Conservation (phyloP, 2,888 invertebrate species). For the Epinotia demarniana region DNA sequence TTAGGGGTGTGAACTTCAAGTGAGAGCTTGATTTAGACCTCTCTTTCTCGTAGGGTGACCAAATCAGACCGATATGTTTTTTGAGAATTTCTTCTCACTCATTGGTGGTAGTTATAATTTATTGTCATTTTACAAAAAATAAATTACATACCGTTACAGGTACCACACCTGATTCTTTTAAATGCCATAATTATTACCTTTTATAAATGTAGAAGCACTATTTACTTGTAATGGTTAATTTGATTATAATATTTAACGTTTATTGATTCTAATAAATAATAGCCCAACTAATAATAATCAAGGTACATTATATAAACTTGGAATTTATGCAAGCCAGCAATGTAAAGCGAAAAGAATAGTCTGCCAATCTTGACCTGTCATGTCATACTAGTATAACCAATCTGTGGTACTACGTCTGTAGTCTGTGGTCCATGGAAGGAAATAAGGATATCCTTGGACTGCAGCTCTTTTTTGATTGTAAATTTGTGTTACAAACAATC, state of each 20-base stretch:
- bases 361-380: slow-evolving; percentile 23
- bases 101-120: no score
- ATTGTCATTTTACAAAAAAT: no score
- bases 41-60: neutral
- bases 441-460: slow-evolving; percentile 76
- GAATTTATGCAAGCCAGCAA: slow-evolving; percentile 1
- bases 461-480: slow-evolving; percentile 72
- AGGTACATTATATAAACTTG: neutral
- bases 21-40: neutral
- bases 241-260: no score
- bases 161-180: no score
- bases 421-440: slow-evolving; percentile 50
- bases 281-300: neutral
- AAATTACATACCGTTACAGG: no score
- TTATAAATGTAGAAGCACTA: no score
- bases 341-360: slow-evolving; percentile 1
- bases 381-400: slow-evolving; percentile 12
- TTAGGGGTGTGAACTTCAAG: slow-evolving; percentile 17
- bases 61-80: neutral
- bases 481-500: slow-evolving; percentile 77
- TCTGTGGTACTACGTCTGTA: slow-evolving; percentile 34
- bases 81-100: neutral
- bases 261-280: no score
- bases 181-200: no score
- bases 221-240: no score